Conservation (phyloP, 2,888 invertebrate genomes). For the Odontocerum albicorne region DNA sequence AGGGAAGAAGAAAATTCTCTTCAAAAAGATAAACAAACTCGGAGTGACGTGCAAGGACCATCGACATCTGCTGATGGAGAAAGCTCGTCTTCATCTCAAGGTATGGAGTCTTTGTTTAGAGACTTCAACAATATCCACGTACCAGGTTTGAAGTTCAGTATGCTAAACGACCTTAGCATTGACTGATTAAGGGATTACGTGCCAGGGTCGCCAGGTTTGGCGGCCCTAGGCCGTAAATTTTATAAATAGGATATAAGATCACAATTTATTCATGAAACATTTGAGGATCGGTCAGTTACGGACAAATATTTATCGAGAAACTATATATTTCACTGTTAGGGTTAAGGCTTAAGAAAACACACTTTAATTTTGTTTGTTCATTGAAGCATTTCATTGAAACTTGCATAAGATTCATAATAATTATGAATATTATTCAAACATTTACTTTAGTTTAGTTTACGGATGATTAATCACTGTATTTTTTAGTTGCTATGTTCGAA, state of each 20-base stretch:
- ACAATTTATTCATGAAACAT: neutral
- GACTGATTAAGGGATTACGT: slow-evolving; percentile 53
- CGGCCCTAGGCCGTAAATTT: slow-evolving; percentile 41
- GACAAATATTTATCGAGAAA: too few relatives aligned
- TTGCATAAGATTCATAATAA: too few relatives aligned
- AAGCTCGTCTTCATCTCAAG: slow-evolving; percentile 35
- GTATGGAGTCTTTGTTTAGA: slow-evolving; percentile 44
- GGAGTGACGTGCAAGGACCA: neutral
- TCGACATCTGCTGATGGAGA: slow-evolving; percentile 12
- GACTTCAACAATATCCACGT: slow-evolving; percentile 55
- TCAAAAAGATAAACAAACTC: neutral
- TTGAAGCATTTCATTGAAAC: too few relatives aligned
- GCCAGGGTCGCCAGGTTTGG: slow-evolving; percentile 41
- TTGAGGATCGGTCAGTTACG: too few relatives aligned
- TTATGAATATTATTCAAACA: neutral
- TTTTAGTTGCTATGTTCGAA: too few relatives aligned
- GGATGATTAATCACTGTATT: neutral
- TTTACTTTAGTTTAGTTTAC: neutral
- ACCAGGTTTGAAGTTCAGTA: slow-evolving; percentile 53
- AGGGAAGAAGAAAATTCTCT: slow-evolving; percentile 43
- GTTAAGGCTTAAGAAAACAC: too few relatives aligned
- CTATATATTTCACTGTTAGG: too few relatives aligned
- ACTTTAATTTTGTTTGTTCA: too few relatives aligned
- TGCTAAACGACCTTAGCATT: slow-evolving; percentile 54
- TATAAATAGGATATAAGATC: slow-evolving; percentile 23